Percentiles rank a stretch among this genome's conserved stretches.
These are phyloP conservation scores for Neuroterus valhalla DNA, from an alignment of 1,140 invertebrate genomes.

Conservation along the genomic window DNA sequence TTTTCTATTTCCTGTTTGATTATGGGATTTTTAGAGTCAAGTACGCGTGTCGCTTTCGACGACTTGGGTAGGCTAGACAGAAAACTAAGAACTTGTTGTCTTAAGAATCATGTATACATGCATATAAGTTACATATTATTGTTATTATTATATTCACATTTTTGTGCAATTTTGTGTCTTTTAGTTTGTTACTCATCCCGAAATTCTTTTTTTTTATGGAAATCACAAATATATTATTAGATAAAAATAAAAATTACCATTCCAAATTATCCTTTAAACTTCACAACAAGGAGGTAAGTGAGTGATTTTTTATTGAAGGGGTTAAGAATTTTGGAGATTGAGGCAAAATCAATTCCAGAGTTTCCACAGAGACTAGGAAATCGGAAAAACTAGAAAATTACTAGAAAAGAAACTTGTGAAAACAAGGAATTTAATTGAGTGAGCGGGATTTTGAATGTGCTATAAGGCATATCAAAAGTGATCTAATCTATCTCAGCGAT, in stretches of 20 bases:
- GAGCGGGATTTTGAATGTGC: no score
- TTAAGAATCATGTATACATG: slow-evolving; percentile 66
- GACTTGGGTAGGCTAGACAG: slow-evolving; percentile 59
- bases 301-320: no score
- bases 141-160: slow-evolving; percentile 64
- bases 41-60: slow-evolving; percentile 40
- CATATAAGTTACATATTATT: slow-evolving; percentile 68
- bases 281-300: no score
- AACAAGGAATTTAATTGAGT: no score
- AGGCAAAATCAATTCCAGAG: no score
- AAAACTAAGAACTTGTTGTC: slow-evolving; percentile 63
- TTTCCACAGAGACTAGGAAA: no score
- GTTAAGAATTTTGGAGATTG: no score
- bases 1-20: background rate
- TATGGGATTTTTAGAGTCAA: slow-evolving; percentile 9
- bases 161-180: slow-evolving; percentile 53
- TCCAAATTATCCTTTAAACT: no score
- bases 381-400: no score
- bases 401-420: no score
- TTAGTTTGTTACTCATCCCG: background rate
- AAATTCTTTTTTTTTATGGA: background rate
- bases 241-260: background rate
- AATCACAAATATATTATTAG: background rate
- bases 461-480: no score
- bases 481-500: no score